Percentiles rank a stretch among this genome's conserved stretches.
Evolutionary conservation across 2,113 vertebrate genomes (phyloP).

Genomic region (Rattus norvegicus): DNA sequence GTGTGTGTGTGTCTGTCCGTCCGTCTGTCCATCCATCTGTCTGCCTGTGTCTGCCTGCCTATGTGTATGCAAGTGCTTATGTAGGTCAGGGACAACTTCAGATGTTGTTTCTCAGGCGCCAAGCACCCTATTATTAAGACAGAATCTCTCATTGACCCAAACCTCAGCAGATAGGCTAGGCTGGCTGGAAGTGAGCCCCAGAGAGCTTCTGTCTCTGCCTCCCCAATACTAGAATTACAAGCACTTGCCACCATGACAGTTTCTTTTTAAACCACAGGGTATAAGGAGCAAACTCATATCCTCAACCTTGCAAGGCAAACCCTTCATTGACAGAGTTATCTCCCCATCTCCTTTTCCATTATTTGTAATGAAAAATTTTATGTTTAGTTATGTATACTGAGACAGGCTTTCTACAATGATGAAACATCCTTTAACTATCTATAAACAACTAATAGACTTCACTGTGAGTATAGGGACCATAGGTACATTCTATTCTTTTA

Average conservation of each 20-base stretch:
- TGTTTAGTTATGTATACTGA: background rate
- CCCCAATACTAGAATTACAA: background rate
- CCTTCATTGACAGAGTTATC: background rate
- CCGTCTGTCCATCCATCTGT: too few species aligned
- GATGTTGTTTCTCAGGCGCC: background rate
- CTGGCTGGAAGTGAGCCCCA: background rate
- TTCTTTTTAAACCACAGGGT: background rate
- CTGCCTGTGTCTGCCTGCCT: background rate
- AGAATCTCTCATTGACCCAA: background rate
- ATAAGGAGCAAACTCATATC: background rate
- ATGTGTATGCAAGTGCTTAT: background rate
- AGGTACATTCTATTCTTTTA: background rate
- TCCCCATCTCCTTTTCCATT: background rate
- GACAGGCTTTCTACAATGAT: slow-evolving; percentile 30
- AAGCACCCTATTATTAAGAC: background rate
- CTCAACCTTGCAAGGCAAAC: background rate
- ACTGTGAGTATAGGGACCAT: background rate
- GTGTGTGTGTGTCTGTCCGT: background rate
- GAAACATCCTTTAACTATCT: slow-evolving; percentile 32
- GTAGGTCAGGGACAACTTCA: background rate
- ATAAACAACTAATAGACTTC: background rate
- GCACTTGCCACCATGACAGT: background rate
- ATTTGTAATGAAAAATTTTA: background rate
- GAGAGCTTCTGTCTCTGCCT: background rate
- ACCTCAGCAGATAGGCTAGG: background rate